These are phyloP conservation scores for Tragelaphus imberbis DNA, from an alignment of 2,113 vertebrate species.

Conservation along the genomic window DNA sequence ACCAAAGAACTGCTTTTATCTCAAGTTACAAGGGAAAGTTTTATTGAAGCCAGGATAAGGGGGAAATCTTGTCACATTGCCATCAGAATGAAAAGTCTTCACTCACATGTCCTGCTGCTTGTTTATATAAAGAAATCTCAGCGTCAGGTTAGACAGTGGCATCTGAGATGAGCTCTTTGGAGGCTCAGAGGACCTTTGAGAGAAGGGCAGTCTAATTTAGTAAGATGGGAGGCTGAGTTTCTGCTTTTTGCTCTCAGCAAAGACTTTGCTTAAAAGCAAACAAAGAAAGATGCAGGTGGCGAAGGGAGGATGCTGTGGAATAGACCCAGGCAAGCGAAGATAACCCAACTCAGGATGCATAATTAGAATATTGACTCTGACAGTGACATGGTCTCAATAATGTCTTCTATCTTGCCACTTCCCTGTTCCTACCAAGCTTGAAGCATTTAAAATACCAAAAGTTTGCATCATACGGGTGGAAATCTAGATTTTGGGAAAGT, in stretches of 20 bases:
- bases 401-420: not conserved
- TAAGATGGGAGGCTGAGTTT: not conserved
- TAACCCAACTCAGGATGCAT: not conserved
- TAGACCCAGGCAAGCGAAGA: not conserved
- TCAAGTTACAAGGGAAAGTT: not conserved
- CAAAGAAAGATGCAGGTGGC: slow-evolving; percentile 18
- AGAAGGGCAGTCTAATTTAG: not conserved
- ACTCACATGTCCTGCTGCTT: not conserved
- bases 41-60: not conserved
- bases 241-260: not conserved
- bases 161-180: not conserved
- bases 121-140: slow-evolving; percentile 12
- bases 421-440: not conserved
- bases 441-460: not conserved
- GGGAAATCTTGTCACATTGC: not conserved
- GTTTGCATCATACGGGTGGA: not conserved
- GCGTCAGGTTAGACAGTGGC: not conserved
- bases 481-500: not conserved
- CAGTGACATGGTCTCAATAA: not conserved
- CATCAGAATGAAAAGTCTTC: slow-evolving; percentile 27
- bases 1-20: not conserved
- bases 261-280: slow-evolving; percentile 32
- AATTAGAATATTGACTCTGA: not conserved
- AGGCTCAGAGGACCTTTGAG: not conserved
- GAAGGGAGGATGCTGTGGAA: not conserved